Evolutionary conservation across 2,113 vertebrate species (phyloP).

Genomic region (Colaptes auratus): DNA sequence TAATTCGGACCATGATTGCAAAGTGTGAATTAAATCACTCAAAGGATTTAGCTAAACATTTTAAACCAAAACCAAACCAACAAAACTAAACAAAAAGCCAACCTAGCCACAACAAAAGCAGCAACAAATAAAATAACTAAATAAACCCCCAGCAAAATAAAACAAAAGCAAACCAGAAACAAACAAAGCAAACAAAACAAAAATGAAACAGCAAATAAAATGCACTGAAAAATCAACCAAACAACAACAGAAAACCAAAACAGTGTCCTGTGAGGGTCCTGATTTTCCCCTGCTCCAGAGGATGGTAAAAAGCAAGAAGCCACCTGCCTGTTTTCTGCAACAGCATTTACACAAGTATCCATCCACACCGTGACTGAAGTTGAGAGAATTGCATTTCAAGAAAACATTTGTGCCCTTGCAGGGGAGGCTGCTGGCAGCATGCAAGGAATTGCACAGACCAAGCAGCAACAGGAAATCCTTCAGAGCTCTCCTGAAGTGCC

Average conservation of each 20-base stretch:
- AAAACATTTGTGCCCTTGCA: not conserved
- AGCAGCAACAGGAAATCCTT: not conserved
- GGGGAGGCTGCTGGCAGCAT: not conserved
- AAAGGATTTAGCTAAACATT: not conserved
- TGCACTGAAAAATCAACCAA: too few species aligned
- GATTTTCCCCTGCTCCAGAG: not conserved
- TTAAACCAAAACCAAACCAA: too few species aligned
- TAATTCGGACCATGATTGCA: not conserved
- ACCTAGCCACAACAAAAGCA: too few species aligned
- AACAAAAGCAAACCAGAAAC: not conserved
- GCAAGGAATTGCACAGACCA: not conserved
- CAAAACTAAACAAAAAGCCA: too few species aligned
- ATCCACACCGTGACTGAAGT: not conserved
- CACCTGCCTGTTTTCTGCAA: not conserved
- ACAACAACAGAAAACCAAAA: not conserved
- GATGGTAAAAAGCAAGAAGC: not conserved
- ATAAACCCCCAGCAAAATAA: too few species aligned
- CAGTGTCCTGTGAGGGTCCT: not conserved
- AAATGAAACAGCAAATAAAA: too few species aligned
- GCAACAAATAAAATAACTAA: too few species aligned
- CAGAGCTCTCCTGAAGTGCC: rapidly evolving
- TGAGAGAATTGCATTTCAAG: not conserved
- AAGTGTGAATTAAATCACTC: not conserved
- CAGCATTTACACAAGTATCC: not conserved
- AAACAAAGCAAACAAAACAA: too few species aligned